Evolutionary conservation across 1,140 invertebrate species (phyloP), one percentile per base, ranked within the genome.

Genomic region (Drosophila willistoni): DNA sequence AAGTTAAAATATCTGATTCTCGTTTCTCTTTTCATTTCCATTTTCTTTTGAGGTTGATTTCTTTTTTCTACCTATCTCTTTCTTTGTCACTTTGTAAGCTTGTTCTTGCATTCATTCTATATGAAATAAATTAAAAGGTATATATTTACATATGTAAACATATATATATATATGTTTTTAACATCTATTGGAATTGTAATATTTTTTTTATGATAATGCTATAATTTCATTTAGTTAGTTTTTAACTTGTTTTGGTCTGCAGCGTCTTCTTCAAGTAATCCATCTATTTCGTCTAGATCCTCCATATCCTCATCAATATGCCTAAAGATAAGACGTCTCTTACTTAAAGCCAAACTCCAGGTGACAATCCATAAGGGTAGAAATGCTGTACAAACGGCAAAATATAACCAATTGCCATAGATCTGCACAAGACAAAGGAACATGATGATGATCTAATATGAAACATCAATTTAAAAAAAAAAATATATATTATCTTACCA

Each of bases 391-490:
- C 93, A 91, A 4, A 93, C 91, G 29, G 94, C 93, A 62, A 93
- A 94, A 86, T 93, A 95, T 55, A 95, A 71, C 94, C 94, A 95
- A 85, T 95, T 95, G n/a, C 94, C 94, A 75, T 95, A 95, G 51
- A 95, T 94, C 94, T 94, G 73, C 0, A 51, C 36, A 34, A 1
- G 14, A 19, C 64, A 39, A 5, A 0, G 6, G 6, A 29, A 29
- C 29, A 29, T 7, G 29, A 29, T 5, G 19, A 22, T 25, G 22
- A 25, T 29, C 7, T 29, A 29, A 7, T 7, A 29, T 7, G 29
- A 29, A 5, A 6, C 29, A 29, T 29, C 29, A 29, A 25, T 5
- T 29, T 7, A 0, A 29, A 29, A 14, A 17, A 10, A 7, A 6
- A n/a, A n/a, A n/a, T n/a, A n/a, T n/a, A 12, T 19, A 1, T 0